Conservation (phyloP, 64 coral and sea anemone genomes). For the Pachyseris speciosa region DNA sequence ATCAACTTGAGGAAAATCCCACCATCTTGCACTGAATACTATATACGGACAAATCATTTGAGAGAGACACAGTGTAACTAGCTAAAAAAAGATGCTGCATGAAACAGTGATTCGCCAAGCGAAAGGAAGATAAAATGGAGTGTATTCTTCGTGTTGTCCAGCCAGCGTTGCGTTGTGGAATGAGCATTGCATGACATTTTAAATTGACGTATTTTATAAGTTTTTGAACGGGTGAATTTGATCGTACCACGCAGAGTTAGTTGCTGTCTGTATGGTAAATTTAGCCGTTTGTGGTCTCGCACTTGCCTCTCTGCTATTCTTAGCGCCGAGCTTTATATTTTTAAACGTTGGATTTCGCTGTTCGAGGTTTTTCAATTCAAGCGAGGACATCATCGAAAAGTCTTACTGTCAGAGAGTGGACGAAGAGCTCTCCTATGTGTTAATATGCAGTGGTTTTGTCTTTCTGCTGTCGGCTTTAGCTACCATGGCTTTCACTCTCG, state of each 20-base stretch:
- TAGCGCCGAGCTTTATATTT: conserved; percentile 4
- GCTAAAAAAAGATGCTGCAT: background rate
- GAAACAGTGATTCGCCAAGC: background rate
- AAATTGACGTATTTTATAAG: too few relatives aligned
- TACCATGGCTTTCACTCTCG: background rate
- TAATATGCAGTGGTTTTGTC: background rate
- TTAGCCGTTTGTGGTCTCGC: background rate
- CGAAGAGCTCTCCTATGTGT: background rate
- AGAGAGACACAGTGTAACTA: background rate
- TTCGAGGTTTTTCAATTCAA: background rate
- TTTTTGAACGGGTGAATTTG: background rate
- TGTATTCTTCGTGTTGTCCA: background rate
- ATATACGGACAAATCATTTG: too few relatives aligned
- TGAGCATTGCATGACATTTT: background rate
- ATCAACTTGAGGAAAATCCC: too few relatives aligned
- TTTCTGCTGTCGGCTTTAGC: background rate
- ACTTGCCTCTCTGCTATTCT: background rate
- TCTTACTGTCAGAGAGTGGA: background rate
- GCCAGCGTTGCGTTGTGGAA: background rate
- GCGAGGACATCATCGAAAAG: background rate
- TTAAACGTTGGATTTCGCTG: conserved; percentile 38
- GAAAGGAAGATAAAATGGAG: background rate
- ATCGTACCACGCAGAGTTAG: background rate
- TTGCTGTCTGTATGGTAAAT: background rate
- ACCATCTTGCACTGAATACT: too few relatives aligned